Evolutionary conservation across 2,797 vertebrate species (phyloP), one percentile per base, ranked within the genome.

Genomic region (Halcyon leucocephala): DNA sequence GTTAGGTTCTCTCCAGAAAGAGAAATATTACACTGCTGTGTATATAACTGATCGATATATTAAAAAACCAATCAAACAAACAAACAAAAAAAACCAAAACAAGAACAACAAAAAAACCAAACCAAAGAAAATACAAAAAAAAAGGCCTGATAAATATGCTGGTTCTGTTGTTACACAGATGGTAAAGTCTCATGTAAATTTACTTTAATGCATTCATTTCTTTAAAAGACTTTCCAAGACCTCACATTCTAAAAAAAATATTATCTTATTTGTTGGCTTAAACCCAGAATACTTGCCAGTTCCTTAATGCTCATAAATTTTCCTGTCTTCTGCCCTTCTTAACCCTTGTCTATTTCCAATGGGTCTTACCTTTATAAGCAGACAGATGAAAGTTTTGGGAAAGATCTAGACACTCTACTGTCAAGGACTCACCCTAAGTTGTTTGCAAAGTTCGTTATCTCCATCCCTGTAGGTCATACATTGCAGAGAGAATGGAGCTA

Each of bases 221-320:
- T 94, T 90, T 58, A 96, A 94, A 93, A 74, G 13, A 82, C 22
- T 76, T 95, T 95, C 66, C 65, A 55, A 89, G 81, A 62, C 24
- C 54, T 92, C 87, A 46, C 33, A 65, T 82, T 71, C 74, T 92
- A 41, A 80, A 90, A 91, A 10, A 58, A 93, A 28, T 83, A 83
- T 76, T 35, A 67, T 57, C 77, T 94, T 78, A 49, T 58, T 92
- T 90, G 2, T 61, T 92, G 44, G 14, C 51, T 76, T 74, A 90
- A 93, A 86, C 15, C 11, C 37, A 93, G 52, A 8, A 52, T 26
- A 46, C 15, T 70, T 95, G 12, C 14, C 10, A 76, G 37, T 67
- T 91, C 10, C 7, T 64, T 78, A 73, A 37, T 25, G 7, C 15
- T 82, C 14, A 33, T 39, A 69, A 48, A 29, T 44, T 49, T 79